Evolutionary conservation across 2,113 vertebrate genomes (phyloP), one percentile per base, ranked within the genome.

Genomic region (Gallinago paraguaiae): DNA sequence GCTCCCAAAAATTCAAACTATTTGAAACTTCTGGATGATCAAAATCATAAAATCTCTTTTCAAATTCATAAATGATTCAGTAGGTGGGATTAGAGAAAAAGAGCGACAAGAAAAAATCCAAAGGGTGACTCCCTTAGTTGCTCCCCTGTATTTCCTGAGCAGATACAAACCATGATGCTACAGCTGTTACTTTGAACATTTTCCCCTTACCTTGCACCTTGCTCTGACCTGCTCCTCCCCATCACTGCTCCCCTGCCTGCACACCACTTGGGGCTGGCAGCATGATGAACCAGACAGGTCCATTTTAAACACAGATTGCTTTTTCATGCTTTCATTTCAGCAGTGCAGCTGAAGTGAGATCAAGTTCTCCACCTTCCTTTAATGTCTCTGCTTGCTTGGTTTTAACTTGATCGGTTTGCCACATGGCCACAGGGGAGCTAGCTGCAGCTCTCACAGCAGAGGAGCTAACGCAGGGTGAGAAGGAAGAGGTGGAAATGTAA

Each of bases 281-380:
- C 35, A 53, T 0, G 0, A 68, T 5, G 39, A 95, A 50, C 33
- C 68, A 86, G 39, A 10, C 9, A 45, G 37, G 45, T 24, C 15
- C n/a, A 7, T 24, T 22, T 45, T 31, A 70, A 81, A 59, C 46
- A 65, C 14, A 45, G 10, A 5, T 5, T 53, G 17, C 2, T 16
- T 43, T 75, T 33, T 51, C 2, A 2, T 17, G 35, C 56, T 5
- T 10, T 82, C 28, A 48, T 80, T 77, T 72, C 76, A 81, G 76
- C 71, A 45, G 41, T 0, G 3, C 5, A 65, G 59, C 45, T 57
- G 31, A 82, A 53, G 35, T 0, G 1, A 35, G 16, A 39, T 13
- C 43, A 56, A 54, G 45, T 23, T 69, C 41, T 59, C 25, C 17
- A 19, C 5, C 25, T 71, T 10, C 35, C 33, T 65, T 82, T 35